These are phyloP conservation scores for Psylliodes chrysocephalus DNA, from an alignment of 2,888 invertebrate species.

Conservation along the genomic window DNA sequence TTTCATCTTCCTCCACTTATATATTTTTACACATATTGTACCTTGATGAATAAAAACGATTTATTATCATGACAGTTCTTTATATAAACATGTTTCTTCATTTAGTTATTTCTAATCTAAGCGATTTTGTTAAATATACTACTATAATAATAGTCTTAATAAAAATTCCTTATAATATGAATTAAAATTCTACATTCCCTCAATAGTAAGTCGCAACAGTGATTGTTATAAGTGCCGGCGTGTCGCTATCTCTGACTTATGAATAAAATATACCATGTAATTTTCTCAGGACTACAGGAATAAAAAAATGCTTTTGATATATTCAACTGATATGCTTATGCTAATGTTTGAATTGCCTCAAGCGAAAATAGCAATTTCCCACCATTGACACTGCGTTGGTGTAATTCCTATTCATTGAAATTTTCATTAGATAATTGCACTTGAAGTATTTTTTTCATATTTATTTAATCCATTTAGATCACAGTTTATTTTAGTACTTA, in stretches of 20 bases:
- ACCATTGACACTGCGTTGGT: slow-evolving; percentile 16
- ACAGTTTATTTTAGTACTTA: too few relatives aligned
- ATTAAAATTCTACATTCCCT: slow-evolving; percentile 19
- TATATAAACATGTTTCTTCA: too few relatives aligned
- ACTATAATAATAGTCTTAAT: too few relatives aligned
- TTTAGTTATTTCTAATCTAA: too few relatives aligned
- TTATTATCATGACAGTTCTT: too few relatives aligned
- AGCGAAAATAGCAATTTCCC: slow-evolving; percentile 6
- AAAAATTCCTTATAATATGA: too few relatives aligned
- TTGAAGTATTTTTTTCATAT: slow-evolving; percentile 39
- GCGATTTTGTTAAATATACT: too few relatives aligned
- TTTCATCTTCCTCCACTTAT: too few relatives aligned
- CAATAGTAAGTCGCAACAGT: slow-evolving; percentile 9
- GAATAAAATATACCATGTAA: slow-evolving; percentile 24
- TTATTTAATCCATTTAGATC: too few relatives aligned
- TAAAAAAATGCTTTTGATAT: slow-evolving; percentile 16
- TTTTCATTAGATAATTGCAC: slow-evolving; percentile 2
- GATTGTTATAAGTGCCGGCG: slow-evolving; percentile 3
- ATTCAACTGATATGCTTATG: slow-evolving; percentile 24
- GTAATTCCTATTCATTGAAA: neutral
- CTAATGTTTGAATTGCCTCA: slow-evolving; percentile 6
- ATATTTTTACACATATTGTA: too few relatives aligned
- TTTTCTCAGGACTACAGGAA: slow-evolving; percentile 14
- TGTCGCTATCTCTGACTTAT: slow-evolving; percentile 4
- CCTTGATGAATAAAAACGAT: too few relatives aligned